A percentile compares a stretch with the other conserved stretches of the same genome.
phyloP scores from a whole-genome alignment of 2,888 invertebrate genomes.

The Macaria liturata region DNA sequence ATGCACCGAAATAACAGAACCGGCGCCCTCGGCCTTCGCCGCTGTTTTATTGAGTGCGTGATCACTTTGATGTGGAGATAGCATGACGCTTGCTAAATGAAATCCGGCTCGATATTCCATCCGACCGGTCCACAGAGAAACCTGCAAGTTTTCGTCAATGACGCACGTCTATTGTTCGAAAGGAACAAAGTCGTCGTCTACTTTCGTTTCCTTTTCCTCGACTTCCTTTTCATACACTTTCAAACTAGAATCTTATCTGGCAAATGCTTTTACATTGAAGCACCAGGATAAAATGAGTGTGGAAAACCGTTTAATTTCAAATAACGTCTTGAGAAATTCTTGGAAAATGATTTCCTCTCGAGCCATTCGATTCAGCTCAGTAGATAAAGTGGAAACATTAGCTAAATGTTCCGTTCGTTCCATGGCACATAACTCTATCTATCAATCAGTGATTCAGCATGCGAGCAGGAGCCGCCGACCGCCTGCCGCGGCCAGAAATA shows the following conservation, averaged over 20 bases:
- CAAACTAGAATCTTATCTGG: background rate
- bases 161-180: conserved; percentile 26
- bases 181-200: conserved; percentile 12
- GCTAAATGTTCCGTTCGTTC: conserved; percentile 51
- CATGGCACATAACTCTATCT: conserved; percentile 55
- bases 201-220: conserved; percentile 18
- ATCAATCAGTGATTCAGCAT: conserved; percentile 68
- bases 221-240: conserved; percentile 6
- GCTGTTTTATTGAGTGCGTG: conserved; percentile 44
- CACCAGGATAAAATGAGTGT: background rate
- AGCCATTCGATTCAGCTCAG: conserved; percentile 5
- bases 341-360: conserved; percentile 2
- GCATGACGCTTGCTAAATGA: conserved; percentile 38
- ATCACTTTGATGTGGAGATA: conserved; percentile 37
- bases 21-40: conserved; percentile 66
- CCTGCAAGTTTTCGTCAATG: conserved; percentile 25
- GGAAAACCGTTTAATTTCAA: background rate
- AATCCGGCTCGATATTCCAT: conserved; percentile 36
- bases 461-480: conserved; percentile 40
- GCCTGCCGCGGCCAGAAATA: conserved; percentile 73
- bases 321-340: conserved; percentile 2
- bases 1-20: conserved; percentile 67
- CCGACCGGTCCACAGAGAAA: conserved; percentile 28
- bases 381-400: conserved; percentile 46
- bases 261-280: background rate